Conservation (phyloP, 2,888 invertebrate species). For the Kryphioiulus occultus region DNA sequence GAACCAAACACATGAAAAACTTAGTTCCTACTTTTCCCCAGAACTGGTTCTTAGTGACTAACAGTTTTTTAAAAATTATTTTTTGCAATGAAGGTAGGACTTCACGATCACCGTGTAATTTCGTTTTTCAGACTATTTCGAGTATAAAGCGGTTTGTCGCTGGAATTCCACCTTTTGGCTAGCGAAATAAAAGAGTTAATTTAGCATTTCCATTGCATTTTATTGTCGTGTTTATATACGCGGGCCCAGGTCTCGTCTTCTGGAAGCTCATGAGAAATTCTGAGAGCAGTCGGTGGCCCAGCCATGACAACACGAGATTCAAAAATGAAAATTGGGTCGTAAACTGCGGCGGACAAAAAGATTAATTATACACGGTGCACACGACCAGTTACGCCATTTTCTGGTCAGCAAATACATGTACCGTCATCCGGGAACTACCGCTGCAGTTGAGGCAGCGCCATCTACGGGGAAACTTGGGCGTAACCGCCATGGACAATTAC, state of each 20-base stretch:
- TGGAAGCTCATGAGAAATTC: background rate
- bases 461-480: background rate
- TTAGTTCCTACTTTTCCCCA: too few species aligned
- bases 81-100: too few species aligned
- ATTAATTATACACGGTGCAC: background rate
- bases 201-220: background rate
- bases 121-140: background rate
- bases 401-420: background rate
- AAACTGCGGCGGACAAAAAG: background rate
- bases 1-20: too few species aligned
- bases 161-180: background rate
- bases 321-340: background rate
- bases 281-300: background rate
- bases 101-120: too few species aligned
- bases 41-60: too few species aligned
- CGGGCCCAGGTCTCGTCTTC: background rate
- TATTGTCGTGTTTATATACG: slow-evolving; percentile 15
- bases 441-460: background rate
- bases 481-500: background rate
- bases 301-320: background rate
- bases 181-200: background rate
- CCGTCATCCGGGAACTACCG: background rate
- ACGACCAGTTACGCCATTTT: background rate
- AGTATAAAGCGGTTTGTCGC: background rate
- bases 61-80: too few species aligned